Conservation (phyloP, 2,797 vertebrate genomes). For the Peromyscus aztecus region DNA sequence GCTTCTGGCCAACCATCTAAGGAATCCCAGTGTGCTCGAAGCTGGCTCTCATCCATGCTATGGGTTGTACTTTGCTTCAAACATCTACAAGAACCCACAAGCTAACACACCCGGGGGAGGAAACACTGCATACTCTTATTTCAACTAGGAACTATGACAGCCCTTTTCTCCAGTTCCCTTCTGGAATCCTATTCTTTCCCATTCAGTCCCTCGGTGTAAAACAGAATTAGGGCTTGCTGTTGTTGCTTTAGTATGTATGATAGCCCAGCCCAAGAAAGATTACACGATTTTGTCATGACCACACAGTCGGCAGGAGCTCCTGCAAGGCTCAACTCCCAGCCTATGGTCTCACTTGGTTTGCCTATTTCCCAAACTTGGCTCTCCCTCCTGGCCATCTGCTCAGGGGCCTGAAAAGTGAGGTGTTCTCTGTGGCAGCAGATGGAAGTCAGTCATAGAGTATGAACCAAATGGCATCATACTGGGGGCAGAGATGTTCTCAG, state of each 20-base stretch:
- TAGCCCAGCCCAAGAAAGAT: rapidly evolving
- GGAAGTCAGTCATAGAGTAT: slow-evolving; percentile 27
- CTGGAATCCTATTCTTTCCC: not conserved
- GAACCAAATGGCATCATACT: not conserved
- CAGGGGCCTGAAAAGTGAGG: slow-evolving; percentile 13
- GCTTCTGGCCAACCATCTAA: not conserved
- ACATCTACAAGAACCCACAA: not conserved
- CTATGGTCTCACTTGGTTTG: not conserved
- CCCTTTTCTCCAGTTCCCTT: too few species aligned
- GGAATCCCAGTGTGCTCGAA: not conserved
- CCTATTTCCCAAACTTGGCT: slow-evolving; percentile 45
- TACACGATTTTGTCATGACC: not conserved
- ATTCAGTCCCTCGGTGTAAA: rapidly evolving
- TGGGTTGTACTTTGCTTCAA: not conserved
- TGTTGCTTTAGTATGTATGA: rapidly evolving
- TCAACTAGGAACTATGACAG: not conserved
- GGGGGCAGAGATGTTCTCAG: not conserved
- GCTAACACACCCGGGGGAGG: not conserved
- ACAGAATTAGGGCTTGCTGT: rapidly evolving
- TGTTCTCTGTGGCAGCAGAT: slow-evolving; percentile 58
- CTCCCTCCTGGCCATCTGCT: slow-evolving; percentile 66
- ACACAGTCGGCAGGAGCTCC: too few species aligned
- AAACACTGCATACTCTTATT: not conserved
- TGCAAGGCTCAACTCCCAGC: not conserved
- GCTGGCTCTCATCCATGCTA: not conserved